Evolutionary conservation across 2,888 invertebrate genomes (phyloP).

Genomic region (Patella caerulea): DNA sequence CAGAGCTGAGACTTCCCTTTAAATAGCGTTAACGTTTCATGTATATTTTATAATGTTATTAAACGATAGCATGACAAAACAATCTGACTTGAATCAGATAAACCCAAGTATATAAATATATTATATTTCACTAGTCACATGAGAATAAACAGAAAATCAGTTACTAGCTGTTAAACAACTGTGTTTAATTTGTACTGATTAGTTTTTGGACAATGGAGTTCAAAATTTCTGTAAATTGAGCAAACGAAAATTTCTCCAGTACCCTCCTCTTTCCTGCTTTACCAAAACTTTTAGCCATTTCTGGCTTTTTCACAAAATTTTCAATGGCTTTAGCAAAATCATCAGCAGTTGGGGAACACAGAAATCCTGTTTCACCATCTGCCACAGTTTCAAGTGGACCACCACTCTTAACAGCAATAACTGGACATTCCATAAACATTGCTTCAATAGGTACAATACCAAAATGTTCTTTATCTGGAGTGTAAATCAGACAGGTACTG

Average conservation of each 20-base stretch:
- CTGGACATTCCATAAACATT: slow-evolving; percentile 93
- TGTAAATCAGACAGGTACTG: slow-evolving; percentile 89
- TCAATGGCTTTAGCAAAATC: slow-evolving; percentile 86
- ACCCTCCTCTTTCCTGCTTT: slow-evolving; percentile 82
- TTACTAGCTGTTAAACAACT: background rate
- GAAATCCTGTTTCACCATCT: slow-evolving; percentile 72
- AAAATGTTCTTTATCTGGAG: slow-evolving; percentile 97
- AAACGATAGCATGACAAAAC: too few relatives aligned
- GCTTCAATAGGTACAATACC: slow-evolving; percentile 99
- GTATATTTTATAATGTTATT: too few relatives aligned
- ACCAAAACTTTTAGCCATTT: slow-evolving; percentile 80
- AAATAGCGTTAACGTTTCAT: too few relatives aligned
- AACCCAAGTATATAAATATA: too few relatives aligned
- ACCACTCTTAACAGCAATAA: slow-evolving; percentile 94
- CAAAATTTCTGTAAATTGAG: slow-evolving; percentile 77
- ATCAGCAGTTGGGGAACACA: slow-evolving; percentile 75
- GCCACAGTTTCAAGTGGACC: slow-evolving; percentile 93
- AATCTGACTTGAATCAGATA: too few relatives aligned
- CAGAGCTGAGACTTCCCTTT: too few relatives aligned
- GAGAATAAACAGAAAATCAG: background rate
- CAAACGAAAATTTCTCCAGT: slow-evolving; percentile 85
- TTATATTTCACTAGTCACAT: background rate
- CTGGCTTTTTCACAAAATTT: slow-evolving; percentile 78
- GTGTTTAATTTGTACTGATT: background rate
- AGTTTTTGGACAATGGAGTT: slow-evolving; percentile 50